Conservation (phyloP, 2,113 vertebrate species). For the Piaya cayana region DNA sequence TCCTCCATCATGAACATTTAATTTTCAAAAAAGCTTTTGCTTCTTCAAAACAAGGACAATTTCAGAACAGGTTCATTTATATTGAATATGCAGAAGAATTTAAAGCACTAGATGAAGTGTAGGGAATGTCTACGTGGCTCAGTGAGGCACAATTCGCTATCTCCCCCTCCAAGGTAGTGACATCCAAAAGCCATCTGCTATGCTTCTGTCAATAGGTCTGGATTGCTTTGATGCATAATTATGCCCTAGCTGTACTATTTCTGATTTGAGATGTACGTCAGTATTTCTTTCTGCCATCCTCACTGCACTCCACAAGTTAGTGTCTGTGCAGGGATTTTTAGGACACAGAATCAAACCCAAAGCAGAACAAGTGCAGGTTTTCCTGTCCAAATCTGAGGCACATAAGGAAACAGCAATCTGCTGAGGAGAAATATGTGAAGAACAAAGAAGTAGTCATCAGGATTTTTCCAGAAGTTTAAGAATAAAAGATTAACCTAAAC, state of each 20-base stretch:
- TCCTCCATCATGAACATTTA: not conserved
- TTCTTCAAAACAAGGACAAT: not conserved
- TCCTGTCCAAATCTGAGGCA: not conserved
- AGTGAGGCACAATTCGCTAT: not conserved
- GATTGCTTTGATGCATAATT: not conserved
- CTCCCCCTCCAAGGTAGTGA: fast-evolving
- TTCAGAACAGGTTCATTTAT: conserved; percentile 1
- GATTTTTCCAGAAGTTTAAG: not conserved
- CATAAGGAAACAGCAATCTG: not conserved
- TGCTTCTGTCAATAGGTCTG: not conserved
- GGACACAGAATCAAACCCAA: not conserved
- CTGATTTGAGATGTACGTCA: not conserved
- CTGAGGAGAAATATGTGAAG: not conserved
- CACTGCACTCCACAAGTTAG: not conserved
- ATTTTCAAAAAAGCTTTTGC: conserved; percentile 1
- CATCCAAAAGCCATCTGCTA: not conserved
- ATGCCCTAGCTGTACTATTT: not conserved
- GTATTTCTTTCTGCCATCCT: not conserved
- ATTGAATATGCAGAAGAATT: not conserved
- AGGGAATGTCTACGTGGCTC: not conserved
- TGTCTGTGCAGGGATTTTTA: not conserved
- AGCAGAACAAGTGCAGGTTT: not conserved
- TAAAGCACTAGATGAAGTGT: not conserved
- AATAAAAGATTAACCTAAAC: not conserved
- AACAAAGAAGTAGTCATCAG: not conserved